Evolutionary conservation across 2,113 vertebrate species (phyloP), one percentile per base, ranked within the genome.

Genomic region (Poicephalus gulielmi): DNA sequence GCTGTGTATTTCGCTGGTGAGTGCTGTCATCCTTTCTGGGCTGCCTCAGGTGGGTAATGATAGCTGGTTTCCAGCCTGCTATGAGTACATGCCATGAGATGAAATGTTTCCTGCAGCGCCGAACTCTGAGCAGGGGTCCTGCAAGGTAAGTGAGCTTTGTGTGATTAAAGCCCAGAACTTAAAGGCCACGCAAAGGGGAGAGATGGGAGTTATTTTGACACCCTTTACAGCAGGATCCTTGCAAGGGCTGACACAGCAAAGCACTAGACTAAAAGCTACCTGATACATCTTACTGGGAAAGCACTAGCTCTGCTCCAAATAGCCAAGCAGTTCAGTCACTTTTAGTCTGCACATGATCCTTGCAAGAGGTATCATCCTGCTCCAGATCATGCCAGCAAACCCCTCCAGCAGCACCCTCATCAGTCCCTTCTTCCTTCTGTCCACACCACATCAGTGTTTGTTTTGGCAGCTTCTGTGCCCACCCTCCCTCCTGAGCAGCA

Each of bases 51-150:
- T 31, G 33, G 43, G 53, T 46, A 22, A 39, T 0, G 10, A 14
- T 16, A 53, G 39, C 33, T 35, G 35, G 7, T 47, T 59, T 59
- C 39, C 47, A 76, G 31, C 43, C 62, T 1, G 0, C 64, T 47
- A 18, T 0, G 0, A 55, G 35, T 6, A 11, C 2, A 3, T 13
- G 35, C 33, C 16, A 4, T 0, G 41, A 60, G 63, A 47, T 22
- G 16, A 59, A 80, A 24, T 17, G 14, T 19, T 52, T 66, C 66
- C 53, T 16, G 2, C 0, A 0, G 31, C 13, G 69, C 50, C 10
- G 6, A 30, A 39, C 24, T 12, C 31, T 1, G 0, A 52, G 60
- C 47, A 59, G 22, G 6, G 30, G 1, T 73, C 50, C 30, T 7
- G 0, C 18, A 3, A 62, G 49, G 59, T 39, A 37, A 37, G 37